Percentiles rank a stretch among this genome's conserved stretches.
Conservation (phyloP, 2,113 vertebrate species). For the Delphinapterus leucas region DNA sequence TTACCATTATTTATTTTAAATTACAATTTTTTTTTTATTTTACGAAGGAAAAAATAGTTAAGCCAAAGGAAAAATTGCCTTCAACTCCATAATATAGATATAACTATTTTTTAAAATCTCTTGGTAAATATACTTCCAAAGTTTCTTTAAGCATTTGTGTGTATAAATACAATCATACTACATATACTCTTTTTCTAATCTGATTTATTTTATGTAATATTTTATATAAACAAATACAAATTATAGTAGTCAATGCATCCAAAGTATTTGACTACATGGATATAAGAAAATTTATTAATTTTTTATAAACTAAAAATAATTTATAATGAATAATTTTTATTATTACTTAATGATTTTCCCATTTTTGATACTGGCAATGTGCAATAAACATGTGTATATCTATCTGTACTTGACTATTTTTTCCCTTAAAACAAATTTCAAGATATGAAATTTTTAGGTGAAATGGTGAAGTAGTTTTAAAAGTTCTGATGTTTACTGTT, state of each 20-base stretch:
- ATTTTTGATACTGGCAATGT: not conserved
- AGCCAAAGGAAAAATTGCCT: not conserved
- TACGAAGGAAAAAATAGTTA: not conserved
- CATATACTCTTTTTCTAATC: not conserved
- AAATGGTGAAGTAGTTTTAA: not conserved
- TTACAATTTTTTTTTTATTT: not conserved
- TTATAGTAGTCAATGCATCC: not conserved
- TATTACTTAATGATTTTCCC: not conserved
- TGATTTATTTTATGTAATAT: not conserved
- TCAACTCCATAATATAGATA: not conserved
- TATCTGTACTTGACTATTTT: not conserved
- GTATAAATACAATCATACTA: not conserved
- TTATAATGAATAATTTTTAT: not conserved
- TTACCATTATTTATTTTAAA: not conserved
- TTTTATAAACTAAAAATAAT: too few species aligned
- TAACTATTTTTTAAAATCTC: not conserved
- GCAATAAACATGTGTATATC: not conserved
- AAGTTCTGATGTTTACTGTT: not conserved
- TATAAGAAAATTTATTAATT: not conserved
- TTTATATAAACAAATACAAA: not conserved
- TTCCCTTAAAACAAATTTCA: not conserved
- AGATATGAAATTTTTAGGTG: not conserved
- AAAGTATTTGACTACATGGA: not conserved
- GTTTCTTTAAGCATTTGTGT: not conserved
- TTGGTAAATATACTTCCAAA: not conserved